Conservation (phyloP, 2,888 invertebrate genomes). For the Emesis castigata region DNA sequence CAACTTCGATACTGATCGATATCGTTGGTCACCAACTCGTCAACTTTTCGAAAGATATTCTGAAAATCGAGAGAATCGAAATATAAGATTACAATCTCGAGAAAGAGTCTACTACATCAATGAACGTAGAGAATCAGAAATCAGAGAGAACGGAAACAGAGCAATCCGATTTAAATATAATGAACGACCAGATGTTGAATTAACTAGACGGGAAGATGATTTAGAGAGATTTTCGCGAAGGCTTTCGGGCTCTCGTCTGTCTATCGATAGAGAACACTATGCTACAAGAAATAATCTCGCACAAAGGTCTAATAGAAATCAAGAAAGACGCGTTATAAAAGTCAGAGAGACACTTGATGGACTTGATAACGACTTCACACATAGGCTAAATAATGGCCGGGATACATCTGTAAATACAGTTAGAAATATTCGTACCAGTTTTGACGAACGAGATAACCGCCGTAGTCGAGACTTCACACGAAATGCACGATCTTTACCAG, state of each 20-base stretch:
- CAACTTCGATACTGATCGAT: slow-evolving; percentile 11
- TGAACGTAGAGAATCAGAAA: not conserved
- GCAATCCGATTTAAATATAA: not conserved
- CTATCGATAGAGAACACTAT: not conserved
- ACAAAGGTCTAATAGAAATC: not conserved
- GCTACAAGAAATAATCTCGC: not conserved
- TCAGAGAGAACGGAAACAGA: not conserved
- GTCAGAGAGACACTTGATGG: not conserved
- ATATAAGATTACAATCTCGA: not conserved
- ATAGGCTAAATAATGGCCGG: not conserved
- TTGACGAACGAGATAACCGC: not conserved
- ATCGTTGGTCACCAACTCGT: not conserved
- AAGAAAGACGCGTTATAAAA: not conserved
- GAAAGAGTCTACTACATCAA: not conserved
- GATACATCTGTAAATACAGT: not conserved
- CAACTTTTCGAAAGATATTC: not conserved
- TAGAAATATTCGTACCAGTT: not conserved
- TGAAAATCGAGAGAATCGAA: not conserved
- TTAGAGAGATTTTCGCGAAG: not conserved
- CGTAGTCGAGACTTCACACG: not conserved
- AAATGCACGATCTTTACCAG: not conserved
- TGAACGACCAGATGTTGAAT: not conserved
- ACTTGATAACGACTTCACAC: not conserved
- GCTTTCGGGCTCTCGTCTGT: not conserved
- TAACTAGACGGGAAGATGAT: not conserved